Evolutionary conservation across 2,113 vertebrate species (phyloP).

Genomic region (Tragulus kanchil): DNA sequence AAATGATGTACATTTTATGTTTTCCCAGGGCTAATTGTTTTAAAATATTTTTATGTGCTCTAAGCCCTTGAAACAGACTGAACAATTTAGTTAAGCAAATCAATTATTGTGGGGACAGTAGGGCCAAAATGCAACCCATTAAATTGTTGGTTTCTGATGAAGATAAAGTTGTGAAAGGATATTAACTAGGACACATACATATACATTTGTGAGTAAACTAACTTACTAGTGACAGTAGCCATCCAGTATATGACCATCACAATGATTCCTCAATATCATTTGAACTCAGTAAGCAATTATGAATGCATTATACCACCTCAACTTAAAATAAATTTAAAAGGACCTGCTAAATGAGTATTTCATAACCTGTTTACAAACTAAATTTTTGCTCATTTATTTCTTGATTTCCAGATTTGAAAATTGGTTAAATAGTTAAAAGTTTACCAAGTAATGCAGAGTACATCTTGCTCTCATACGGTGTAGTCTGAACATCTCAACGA

Average conservation of each 20-base stretch:
- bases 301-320: not conserved
- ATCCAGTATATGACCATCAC: not conserved
- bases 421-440: not conserved
- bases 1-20: not conserved
- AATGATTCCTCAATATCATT: not conserved
- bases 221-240: not conserved
- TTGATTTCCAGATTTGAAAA: not conserved
- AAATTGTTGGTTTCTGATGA: conserved; percentile 33
- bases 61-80: not conserved
- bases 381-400: not conserved
- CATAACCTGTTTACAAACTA: not conserved
- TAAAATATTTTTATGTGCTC: not conserved
- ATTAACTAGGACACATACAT: not conserved
- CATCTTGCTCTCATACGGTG: not conserved
- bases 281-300: conserved; percentile 16
- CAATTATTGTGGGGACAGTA: not conserved
- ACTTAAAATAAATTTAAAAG: conserved; percentile 51
- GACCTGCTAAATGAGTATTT: not conserved
- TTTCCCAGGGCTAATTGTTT: not conserved
- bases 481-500: not conserved
- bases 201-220: not conserved
- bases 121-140: not conserved
- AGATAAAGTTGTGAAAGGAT: not conserved
- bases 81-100: conserved; percentile 7
- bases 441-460: not conserved